Conservation (phyloP, 2,113 vertebrate species). For the Ginglymostoma cirratum region DNA sequence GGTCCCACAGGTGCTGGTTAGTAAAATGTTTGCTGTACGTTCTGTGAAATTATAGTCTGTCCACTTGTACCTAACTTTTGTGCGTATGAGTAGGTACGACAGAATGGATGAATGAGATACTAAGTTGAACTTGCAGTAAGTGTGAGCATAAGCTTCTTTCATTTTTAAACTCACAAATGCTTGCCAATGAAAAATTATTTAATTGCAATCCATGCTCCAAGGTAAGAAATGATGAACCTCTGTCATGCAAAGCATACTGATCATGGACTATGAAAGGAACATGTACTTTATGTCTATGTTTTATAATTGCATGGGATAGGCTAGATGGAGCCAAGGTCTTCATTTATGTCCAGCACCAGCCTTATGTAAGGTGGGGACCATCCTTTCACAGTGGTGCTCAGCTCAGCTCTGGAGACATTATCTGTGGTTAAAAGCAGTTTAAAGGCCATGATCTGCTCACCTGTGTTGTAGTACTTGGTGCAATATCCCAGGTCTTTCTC, state of each 20-base stretch:
- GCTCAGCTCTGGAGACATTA: neutral
- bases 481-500: conserved; percentile 87
- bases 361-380: neutral
- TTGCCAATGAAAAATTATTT: too few species aligned
- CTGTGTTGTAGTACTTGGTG: conserved; percentile 90
- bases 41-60: too few species aligned
- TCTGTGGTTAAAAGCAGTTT: neutral
- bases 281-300: neutral
- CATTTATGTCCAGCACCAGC: neutral
- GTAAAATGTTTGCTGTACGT: too few species aligned
- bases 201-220: too few species aligned
- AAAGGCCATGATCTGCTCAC: conserved; percentile 51
- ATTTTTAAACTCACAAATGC: too few species aligned
- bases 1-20: too few species aligned
- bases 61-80: too few species aligned
- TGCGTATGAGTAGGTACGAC: too few species aligned
- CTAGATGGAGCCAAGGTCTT: neutral
- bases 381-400: neutral
- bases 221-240: neutral
- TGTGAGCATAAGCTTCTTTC: too few species aligned
- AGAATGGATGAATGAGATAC: too few species aligned
- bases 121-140: too few species aligned
- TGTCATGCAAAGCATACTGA: neutral
- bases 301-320: neutral
- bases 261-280: too few species aligned